Evolutionary conservation across 2,888 invertebrate species (phyloP), one percentile per base, ranked within the genome.

Genomic region (Andrena fulva): DNA sequence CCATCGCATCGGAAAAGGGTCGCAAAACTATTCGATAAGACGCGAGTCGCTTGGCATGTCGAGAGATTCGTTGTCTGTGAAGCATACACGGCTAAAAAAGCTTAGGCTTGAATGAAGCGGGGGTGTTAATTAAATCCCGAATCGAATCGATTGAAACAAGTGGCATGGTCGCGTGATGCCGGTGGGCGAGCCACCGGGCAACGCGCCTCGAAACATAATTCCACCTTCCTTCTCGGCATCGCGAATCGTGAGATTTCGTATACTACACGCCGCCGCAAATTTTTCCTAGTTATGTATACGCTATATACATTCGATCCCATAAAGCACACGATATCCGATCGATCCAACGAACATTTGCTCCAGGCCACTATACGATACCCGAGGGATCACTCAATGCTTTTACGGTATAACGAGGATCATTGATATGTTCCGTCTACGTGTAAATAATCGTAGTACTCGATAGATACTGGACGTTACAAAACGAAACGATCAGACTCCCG

Each of bases 41-140:
- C 72, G 85, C 75, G 69, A 84, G 66, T 86, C 60, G 68, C 24
- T 74, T 56, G 67, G 54, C 56, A 64, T 68, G 83, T 78, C 80
- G 67, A 87, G 72, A 82, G 72, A 86, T 87, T 86, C 86, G 86
- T 86, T 86, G 86, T 82, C 69, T 77, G 75, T 42, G 77, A 82
- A 80, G 75, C 80, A 74, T 82, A 85, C 71, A 78, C 77, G 76
- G 62, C 67, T 70, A 72, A 52, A 24, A 79, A 76, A 67, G 72
- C 83, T 79, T 76, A 76, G 75, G 83, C 76, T 56, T 27, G 76
- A 83, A 74, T 72, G 29, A 63, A 68, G 70, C 63, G 54, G 84
- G 73, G 77, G 59, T 42, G 16, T 71, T 64, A 76, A 77, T 78
- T 69, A 71, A 80, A 56, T 56, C 56, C 72, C 52, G 70, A 64